Conservation (phyloP, 2,888 invertebrate species). For the Melieria picta region DNA sequence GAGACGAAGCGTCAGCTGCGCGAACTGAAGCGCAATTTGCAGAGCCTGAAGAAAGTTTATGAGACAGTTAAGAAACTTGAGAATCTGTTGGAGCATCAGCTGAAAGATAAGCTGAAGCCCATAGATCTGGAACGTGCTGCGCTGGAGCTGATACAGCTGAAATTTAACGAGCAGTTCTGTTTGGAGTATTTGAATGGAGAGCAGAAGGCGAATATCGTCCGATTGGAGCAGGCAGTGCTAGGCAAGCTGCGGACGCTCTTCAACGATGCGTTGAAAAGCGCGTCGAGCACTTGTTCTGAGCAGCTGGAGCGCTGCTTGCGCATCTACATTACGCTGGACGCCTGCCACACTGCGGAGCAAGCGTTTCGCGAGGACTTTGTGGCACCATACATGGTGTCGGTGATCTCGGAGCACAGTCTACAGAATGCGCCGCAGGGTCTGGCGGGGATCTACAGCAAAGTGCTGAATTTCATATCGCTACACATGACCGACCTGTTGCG, state of each 20-base stretch:
- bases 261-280: constrained; percentile 59
- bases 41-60: constrained; percentile 67
- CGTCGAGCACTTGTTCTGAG: constrained; percentile 51
- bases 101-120: constrained; percentile 46
- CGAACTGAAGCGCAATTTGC: constrained; percentile 75
- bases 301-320: constrained; percentile 67
- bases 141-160: constrained; percentile 61
- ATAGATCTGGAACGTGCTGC: constrained; percentile 63
- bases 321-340: constrained; percentile 62
- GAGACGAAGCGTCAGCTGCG: constrained; percentile 74
- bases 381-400: constrained; percentile 67
- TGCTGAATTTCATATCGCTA: constrained; percentile 77
- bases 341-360: constrained; percentile 73
- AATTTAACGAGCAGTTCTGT: constrained; percentile 62
- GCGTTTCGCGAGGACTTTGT: constrained; percentile 70
- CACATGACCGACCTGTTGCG: constrained; percentile 71
- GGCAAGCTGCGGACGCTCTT: constrained; percentile 58
- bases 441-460: constrained; percentile 75
- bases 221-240: constrained; percentile 55
- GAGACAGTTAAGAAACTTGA: constrained; percentile 54
- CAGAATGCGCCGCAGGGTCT: constrained; percentile 63
- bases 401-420: constrained; percentile 70
- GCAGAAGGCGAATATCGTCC: constrained; percentile 46
- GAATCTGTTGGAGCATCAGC: constrained; percentile 53
- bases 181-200: constrained; percentile 48